Evolutionary conservation across 2,113 vertebrate species (phyloP).

Genomic region (Macheiramphus alcinus): DNA sequence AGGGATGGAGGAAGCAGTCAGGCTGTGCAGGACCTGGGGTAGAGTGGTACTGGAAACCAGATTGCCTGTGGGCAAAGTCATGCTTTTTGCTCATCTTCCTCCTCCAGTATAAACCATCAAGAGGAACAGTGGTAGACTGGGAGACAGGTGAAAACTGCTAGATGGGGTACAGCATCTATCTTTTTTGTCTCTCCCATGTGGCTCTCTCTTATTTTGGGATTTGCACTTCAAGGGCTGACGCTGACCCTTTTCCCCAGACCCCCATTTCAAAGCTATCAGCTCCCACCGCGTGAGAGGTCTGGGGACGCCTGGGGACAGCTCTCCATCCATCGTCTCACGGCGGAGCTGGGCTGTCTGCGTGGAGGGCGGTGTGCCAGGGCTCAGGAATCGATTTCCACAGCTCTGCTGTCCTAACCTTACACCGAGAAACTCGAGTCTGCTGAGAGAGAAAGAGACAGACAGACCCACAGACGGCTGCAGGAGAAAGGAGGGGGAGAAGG

Average conservation of each 20-base stretch:
- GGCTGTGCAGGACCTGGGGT: not conserved
- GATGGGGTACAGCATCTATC: not conserved
- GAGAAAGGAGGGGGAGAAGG: not conserved
- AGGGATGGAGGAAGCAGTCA: not conserved
- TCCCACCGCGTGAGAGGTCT: fast-evolving
- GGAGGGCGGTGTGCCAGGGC: conserved; percentile 59
- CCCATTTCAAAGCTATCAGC: not conserved
- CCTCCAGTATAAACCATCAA: not conserved
- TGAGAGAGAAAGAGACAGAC: conserved; percentile 45
- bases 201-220: not conserved
- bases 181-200: fast-evolving
- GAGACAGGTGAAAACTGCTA: not conserved
- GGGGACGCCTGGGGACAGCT: not conserved
- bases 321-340: not conserved
- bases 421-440: conserved; percentile 72
- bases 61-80: not conserved
- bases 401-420: conserved; percentile 74
- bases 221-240: not conserved
- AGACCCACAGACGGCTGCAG: conserved; percentile 47
- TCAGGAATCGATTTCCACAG: conserved; percentile 74
- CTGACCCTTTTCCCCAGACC: not conserved
- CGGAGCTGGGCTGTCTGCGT: conserved; percentile 57
- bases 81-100: too few relatives aligned
- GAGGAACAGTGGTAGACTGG: not conserved
- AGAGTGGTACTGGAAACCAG: not conserved